Conservation (phyloP, 2,888 invertebrate genomes). For the Orgyia antiqua region DNA sequence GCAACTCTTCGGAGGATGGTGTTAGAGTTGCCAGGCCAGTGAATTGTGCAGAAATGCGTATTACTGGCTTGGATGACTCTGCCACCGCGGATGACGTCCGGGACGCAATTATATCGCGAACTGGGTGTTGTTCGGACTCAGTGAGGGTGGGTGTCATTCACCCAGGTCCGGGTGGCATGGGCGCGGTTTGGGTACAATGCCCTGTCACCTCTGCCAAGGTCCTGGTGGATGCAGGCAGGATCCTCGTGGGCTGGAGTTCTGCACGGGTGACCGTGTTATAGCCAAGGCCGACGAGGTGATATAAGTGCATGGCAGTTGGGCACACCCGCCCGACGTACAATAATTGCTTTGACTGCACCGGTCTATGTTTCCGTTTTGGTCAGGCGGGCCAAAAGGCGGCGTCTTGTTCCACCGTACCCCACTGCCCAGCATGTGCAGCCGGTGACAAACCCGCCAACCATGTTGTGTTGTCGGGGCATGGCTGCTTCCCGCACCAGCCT, state of each 20-base stretch:
- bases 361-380: neutral
- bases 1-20: neutral
- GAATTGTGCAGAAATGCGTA: neutral
- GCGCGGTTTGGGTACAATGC: neutral
- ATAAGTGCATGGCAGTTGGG: slow-evolving; percentile 1
- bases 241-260: too few species aligned
- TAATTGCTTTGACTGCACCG: neutral
- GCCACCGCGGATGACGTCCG: neutral
- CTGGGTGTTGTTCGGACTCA: neutral
- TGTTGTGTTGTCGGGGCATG: neutral
- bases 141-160: neutral
- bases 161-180: neutral
- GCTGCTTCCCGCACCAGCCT: too few species aligned
- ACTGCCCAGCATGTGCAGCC: slow-evolving; percentile 1
- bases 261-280: neutral
- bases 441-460: neutral
- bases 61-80: neutral
- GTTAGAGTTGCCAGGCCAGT: neutral
- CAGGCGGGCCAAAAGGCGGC: neutral
- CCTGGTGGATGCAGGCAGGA: too few species aligned
- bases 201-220: too few species aligned
- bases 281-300: neutral
- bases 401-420: neutral
- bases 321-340: neutral
- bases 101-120: neutral